Base-by-base conservation (phyloP, 2,797 vertebrate species). In the Cephalopachus bancanus region DNA sequence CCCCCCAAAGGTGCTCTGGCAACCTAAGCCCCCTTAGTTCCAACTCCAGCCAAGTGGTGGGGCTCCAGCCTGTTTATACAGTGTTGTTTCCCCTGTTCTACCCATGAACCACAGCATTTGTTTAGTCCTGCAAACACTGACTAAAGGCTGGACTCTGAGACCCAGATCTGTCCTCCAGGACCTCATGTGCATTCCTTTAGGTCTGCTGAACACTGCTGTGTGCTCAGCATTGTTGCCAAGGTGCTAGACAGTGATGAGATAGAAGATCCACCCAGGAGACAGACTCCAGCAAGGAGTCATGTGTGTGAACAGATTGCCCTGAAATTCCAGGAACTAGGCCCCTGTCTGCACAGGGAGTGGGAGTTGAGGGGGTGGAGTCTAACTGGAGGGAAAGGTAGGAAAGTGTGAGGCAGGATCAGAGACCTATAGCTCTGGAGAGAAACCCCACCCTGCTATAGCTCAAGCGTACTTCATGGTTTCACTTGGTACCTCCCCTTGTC, bases 381-480 rank as follows among this genome's bases (percentile, higher is more conserved):
- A n/a, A 62, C 28, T 26, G 30, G 74, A 79, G 80, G 53, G 7
- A 30, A 30, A 64, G 26, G n/a, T n/a, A 17, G 89, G 79, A 30
- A 79, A 59, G 49, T 3, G 14, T 0, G 59, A 51, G 28, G 37
- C 93, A 51, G 72, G 33, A 0, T 51, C 79, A 57, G 79, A 5
- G 37, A 51, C 7, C 59, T 87, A 59, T 24, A 3, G 15, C 33
- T 28, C 30, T 80, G 26, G 75, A 81, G n/a, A 26, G 20, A 24
- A 44, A 12, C 64, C 67, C 33, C 4, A 12, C 3, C 15, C 26
- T n/a, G 10, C 44, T 1, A 4, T 2, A 57, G 20, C 72, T 57
- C 26, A 3, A 19, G 57, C 9, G 0, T 7, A 0, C 24, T 28
- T 67, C 15, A 0, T 24, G 65, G 76, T 28, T 62, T 75, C 3